Conservation (phyloP, 2,888 invertebrate species). For the Limulus polyphemus region DNA sequence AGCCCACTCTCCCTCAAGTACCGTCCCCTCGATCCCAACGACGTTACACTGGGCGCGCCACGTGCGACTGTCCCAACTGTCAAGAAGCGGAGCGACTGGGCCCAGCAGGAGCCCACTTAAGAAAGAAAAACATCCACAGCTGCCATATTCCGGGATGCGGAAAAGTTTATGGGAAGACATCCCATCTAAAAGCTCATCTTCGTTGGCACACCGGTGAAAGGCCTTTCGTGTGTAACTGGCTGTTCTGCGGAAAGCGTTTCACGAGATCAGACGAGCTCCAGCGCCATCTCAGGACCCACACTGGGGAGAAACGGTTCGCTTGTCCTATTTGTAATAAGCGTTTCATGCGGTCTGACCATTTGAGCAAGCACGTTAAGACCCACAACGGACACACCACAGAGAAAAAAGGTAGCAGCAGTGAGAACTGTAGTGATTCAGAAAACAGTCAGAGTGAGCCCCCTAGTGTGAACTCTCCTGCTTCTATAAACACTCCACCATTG, state of each 20-base stretch:
- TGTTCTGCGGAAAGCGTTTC: conserved; percentile 92
- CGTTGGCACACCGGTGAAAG: conserved; percentile 97
- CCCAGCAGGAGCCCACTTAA: conserved; percentile 78
- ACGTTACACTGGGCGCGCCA: conserved; percentile 87
- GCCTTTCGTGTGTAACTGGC: conserved; percentile 94
- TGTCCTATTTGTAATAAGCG: conserved; percentile 94
- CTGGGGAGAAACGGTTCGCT: conserved; percentile 90
- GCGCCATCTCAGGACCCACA: conserved; percentile 82
- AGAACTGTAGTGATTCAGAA: conserved; percentile 30
- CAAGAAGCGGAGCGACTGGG: conserved; percentile 92
- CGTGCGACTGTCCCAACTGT: conserved; percentile 98
- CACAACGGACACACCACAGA: conserved; percentile 43
- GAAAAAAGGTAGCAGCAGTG: conserved; percentile 43
- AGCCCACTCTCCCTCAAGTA: conserved; percentile 6
- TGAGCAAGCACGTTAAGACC: conserved; percentile 93
- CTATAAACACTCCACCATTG: neutral
- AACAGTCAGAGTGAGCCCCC: conserved; percentile 28
- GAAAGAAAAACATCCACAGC: conserved; percentile 60
- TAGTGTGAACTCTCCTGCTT: conserved; percentile 12
- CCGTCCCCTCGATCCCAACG: conserved; percentile 68
- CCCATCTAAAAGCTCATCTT: conserved; percentile 94
- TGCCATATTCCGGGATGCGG: conserved; percentile 89
- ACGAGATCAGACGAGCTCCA: conserved; percentile 92
- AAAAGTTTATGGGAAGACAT: conserved; percentile 89
- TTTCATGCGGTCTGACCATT: conserved; percentile 94